Percentiles rank a stretch among this genome's conserved stretches.
phyloP scores from a whole-genome alignment of 2,113 vertebrate genomes.

The Ibidorhyncha struthersii region DNA sequence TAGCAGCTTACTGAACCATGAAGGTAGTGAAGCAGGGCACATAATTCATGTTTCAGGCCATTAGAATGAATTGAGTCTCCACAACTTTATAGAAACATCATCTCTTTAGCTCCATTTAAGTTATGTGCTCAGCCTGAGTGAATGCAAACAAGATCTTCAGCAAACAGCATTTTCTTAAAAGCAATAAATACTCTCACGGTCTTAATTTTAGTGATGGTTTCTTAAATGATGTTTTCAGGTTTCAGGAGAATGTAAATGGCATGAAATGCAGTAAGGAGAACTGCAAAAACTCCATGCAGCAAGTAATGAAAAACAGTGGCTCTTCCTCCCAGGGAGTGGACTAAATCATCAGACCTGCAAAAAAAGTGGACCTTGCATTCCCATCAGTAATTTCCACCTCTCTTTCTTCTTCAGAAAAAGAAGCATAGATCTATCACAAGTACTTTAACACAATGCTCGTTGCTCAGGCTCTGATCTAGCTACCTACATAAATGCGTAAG shows the following conservation, averaged over 20 bases:
- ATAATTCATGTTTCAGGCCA: slow-evolving; percentile 39
- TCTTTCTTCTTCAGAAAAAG: background rate
- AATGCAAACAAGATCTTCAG: slow-evolving; percentile 3
- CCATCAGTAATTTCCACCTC: background rate
- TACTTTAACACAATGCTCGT: background rate
- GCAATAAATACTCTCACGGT: background rate
- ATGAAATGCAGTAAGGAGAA: background rate
- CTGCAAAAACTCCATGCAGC: background rate
- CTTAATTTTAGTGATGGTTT: slow-evolving; percentile 35
- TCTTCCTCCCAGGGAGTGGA: background rate
- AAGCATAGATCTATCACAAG: background rate
- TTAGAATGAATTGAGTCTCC: slow-evolving; percentile 44
- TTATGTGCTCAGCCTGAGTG: slow-evolving; percentile 11
- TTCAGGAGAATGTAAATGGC: background rate
- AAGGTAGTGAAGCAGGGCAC: slow-evolving; percentile 40
- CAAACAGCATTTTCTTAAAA: slow-evolving; percentile 26
- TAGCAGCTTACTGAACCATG: slow-evolving; percentile 29
- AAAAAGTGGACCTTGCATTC: background rate
- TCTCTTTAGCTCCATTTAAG: slow-evolving; percentile 53
- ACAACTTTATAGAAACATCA: slow-evolving; percentile 53
- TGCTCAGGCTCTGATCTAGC: background rate
- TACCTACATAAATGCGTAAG: background rate
- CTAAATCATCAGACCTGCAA: background rate
- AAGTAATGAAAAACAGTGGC: background rate
- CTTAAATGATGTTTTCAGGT: slow-evolving; percentile 28